These are phyloP conservation scores for Hybos culiciformis DNA, from an alignment of 2,888 invertebrate species.

Conservation along the genomic window DNA sequence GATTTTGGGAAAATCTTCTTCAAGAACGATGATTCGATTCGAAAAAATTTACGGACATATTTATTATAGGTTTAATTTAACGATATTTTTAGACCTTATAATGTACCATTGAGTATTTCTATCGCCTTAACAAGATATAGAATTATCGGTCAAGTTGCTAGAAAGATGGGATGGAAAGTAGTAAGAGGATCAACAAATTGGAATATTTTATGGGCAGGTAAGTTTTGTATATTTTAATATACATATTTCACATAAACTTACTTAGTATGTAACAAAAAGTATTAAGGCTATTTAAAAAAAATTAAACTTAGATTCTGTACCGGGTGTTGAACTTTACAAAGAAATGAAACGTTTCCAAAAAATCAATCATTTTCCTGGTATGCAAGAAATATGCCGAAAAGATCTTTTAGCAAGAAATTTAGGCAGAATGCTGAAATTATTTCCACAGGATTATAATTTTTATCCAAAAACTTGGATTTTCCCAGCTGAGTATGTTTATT, in stretches of 20 bases:
- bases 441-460: constrained; percentile 80
- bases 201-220: constrained; percentile 69
- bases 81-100: too few relatives aligned
- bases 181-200: constrained; percentile 69
- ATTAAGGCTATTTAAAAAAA: too few relatives aligned
- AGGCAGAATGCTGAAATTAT: constrained; percentile 76
- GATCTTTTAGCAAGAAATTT: constrained; percentile 79
- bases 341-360: constrained; percentile 87
- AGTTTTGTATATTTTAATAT: too few relatives aligned
- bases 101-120: constrained; percentile 23
- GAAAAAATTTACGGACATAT: too few relatives aligned
- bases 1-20: too few relatives aligned
- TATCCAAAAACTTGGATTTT: constrained; percentile 91
- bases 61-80: too few relatives aligned
- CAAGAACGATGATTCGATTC: too few relatives aligned
- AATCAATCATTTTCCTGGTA: constrained; percentile 87
- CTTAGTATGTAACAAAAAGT: too few relatives aligned
- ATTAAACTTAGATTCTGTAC: constrained; percentile 73
- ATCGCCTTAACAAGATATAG: constrained; percentile 26
- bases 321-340: constrained; percentile 73
- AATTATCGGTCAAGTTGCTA: constrained; percentile 28
- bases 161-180: constrained; percentile 27
- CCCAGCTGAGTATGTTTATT: constrained; percentile 64
- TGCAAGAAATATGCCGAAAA: constrained; percentile 79
- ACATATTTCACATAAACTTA: too few relatives aligned